Percentiles rank a stretch among this genome's conserved stretches.
These are phyloP conservation scores for Zapus hudsonius DNA, from an alignment of 2,113 vertebrate genomes.

Conservation along the genomic window DNA sequence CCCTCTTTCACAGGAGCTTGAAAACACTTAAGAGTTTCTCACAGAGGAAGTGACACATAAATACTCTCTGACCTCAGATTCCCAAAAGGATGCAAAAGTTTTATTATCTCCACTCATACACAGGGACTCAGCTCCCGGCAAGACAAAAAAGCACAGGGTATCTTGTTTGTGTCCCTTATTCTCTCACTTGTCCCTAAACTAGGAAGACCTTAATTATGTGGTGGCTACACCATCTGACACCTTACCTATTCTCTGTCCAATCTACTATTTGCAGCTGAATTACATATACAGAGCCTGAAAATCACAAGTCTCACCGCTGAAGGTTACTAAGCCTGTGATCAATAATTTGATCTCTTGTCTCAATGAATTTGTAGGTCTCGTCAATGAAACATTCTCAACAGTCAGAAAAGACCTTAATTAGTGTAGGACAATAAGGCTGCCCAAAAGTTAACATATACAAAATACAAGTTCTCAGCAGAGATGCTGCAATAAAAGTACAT, in stretches of 20 bases:
- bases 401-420: background rate
- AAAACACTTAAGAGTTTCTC: background rate
- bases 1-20: background rate
- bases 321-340: background rate
- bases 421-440: background rate
- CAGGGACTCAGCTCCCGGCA: background rate
- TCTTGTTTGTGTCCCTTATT: background rate
- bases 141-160: background rate
- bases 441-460: background rate
- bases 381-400: background rate
- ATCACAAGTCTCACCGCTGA: background rate
- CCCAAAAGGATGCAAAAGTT: background rate
- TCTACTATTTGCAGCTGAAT: background rate
- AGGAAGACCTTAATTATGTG: background rate
- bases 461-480: background rate
- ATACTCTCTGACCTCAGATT: background rate
- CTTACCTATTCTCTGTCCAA: background rate
- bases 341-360: background rate
- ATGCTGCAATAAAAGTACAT: background rate
- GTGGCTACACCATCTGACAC: background rate
- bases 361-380: background rate
- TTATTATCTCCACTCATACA: background rate
- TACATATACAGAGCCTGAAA: background rate
- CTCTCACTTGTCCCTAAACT: too few species aligned
- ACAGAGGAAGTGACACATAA: background rate